phyloP scores from a whole-genome alignment of 1,140 invertebrate genomes.

The Laodelphax striatellus region DNA sequence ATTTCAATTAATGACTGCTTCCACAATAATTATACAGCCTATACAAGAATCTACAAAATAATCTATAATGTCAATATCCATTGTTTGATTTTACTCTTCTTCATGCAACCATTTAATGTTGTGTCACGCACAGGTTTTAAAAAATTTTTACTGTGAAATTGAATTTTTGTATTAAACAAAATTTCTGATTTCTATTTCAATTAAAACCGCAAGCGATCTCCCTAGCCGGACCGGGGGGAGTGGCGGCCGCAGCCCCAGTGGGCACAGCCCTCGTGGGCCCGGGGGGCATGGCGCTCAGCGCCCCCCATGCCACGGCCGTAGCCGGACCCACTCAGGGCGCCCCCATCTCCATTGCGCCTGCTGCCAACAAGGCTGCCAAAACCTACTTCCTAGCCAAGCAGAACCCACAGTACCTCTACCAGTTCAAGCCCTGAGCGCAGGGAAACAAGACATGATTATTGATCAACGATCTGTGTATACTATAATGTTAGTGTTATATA shows the following conservation, averaged over 20 bases:
- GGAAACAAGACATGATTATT: not conserved
- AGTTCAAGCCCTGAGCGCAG: not conserved
- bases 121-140: no score
- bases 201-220: conserved; percentile 35
- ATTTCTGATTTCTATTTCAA: conserved; percentile 13
- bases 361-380: conserved; percentile 9
- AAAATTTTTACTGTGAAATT: no score
- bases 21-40: no score
- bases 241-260: conserved; percentile 33
- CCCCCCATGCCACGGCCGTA: conserved; percentile 35
- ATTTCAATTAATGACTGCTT: no score
- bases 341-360: not conserved
- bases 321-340: conserved; percentile 27
- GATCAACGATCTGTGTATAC: not conserved
- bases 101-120: no score
- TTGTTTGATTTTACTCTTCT: no score
- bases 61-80: no score
- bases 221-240: conserved; percentile 34
- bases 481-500: no score
- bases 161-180: no score
- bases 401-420: conserved; percentile 6
- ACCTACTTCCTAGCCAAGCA: conserved; percentile 9
- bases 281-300: conserved; percentile 34
- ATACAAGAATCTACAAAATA: no score
- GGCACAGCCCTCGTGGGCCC: conserved; percentile 35